These are phyloP conservation scores for Tympanoctomys barrerae DNA, from an alignment of 2,797 vertebrate species.

Conservation along the genomic window DNA sequence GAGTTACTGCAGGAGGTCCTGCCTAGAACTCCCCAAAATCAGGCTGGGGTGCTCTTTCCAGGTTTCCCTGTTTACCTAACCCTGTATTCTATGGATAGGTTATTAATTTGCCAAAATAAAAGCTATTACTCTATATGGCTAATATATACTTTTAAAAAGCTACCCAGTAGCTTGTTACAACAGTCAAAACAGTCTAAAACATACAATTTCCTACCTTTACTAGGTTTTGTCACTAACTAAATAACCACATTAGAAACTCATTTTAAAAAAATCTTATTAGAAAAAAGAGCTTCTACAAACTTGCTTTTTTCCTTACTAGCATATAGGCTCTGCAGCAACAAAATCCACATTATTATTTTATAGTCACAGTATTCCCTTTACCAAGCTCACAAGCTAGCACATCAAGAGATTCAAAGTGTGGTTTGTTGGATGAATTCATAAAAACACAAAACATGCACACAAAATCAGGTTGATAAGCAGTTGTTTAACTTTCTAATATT, in stretches of 20 bases:
- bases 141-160: background rate
- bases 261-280: no score
- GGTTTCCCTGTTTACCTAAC: background rate
- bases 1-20: background rate
- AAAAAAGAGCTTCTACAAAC: background rate
- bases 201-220: background rate
- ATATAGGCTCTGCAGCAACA: background rate
- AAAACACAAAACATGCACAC: background rate
- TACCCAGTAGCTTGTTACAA: background rate
- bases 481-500: background rate
- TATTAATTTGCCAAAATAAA: background rate
- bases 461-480: background rate
- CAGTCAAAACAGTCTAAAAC: background rate
- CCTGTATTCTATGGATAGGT: background rate
- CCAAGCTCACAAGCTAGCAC: background rate
- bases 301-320: background rate
- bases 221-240: background rate
- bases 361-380: background rate
- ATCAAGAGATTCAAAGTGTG: background rate
- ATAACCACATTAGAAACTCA: background rate
- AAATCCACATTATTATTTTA: background rate
- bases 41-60: background rate
- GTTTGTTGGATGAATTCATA: background rate
- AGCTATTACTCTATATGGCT: background rate
- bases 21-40: background rate